Evolutionary conservation across 2,797 vertebrate species (phyloP).

Genomic region (Spizella passerina): DNA sequence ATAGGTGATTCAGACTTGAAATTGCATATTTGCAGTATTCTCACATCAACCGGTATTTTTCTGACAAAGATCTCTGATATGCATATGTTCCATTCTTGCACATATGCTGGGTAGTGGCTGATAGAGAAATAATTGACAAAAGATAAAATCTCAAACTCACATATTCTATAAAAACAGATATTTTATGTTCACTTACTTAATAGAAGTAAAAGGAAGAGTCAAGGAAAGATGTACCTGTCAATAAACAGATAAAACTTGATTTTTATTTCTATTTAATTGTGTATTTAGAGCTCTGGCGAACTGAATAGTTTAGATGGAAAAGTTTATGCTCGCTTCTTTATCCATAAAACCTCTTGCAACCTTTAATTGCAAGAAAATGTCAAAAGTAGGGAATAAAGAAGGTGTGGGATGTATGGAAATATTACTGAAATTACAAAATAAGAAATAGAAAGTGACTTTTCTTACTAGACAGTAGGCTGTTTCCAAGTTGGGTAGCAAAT

Average conservation of each 20-base stretch:
- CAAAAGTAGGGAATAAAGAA: background rate
- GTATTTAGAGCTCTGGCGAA: background rate
- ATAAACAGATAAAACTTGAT: background rate
- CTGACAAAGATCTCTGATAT: background rate
- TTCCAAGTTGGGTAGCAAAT: background rate
- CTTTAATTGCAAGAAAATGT: background rate
- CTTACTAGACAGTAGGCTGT: background rate
- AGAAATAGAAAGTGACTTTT: background rate
- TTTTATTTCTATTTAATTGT: background rate
- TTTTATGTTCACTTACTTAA: background rate
- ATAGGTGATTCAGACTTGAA: background rate
- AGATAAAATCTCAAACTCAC: background rate
- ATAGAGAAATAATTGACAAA: background rate
- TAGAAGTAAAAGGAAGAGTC: background rate
- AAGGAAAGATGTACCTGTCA: background rate
- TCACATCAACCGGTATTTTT: background rate
- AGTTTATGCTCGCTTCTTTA: background rate
- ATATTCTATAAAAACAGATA: background rate
- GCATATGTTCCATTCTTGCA: background rate
- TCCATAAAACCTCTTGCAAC: background rate
- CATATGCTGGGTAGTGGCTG: background rate
- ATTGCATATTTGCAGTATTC: background rate
- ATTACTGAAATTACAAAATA: background rate
- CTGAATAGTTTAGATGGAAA: background rate
- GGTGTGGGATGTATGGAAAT: rapidly evolving